These are phyloP conservation scores for Amphibalanus amphitrite DNA, from an alignment of 1,140 invertebrate genomes.

Conservation along the genomic window DNA sequence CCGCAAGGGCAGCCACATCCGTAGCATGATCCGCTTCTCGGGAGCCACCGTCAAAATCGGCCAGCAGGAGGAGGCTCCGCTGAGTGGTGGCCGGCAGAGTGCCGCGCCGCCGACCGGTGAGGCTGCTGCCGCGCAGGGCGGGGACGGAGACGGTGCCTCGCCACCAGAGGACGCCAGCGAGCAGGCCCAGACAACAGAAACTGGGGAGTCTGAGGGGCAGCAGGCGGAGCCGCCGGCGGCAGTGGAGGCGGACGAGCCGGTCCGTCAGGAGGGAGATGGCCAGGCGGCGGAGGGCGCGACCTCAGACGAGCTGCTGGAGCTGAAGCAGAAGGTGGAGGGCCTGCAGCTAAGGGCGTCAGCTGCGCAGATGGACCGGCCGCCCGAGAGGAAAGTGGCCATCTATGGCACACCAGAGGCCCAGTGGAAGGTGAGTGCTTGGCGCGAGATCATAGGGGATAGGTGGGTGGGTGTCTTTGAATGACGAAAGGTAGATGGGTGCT, in stretches of 20 bases:
- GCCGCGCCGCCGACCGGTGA: slow-evolving; percentile 38
- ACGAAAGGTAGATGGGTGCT: no score
- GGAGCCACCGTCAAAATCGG: slow-evolving; percentile 87
- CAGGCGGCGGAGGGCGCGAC: no score
- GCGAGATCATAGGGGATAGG: no score
- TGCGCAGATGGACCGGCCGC: not conserved
- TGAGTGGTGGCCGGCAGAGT: slow-evolving; percentile 44
- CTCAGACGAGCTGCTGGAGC: not conserved
- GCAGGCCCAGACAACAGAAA: not conserved
- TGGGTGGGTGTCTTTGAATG: no score
- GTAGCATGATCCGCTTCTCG: slow-evolving; percentile 90
- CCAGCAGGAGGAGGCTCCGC: slow-evolving; percentile 58
- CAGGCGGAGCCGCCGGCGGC: not conserved
- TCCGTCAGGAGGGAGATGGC: no score
- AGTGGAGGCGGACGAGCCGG: not conserved
- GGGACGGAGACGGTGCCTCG: not conserved
- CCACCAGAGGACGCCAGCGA: not conserved
- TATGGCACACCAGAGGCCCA: slow-evolving; percentile 76
- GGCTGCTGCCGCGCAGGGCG: slow-evolving; percentile 41
- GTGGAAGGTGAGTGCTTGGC: slow-evolving; percentile 56
- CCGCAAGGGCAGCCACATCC: slow-evolving; percentile 87
- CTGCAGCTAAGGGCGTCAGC: not conserved
- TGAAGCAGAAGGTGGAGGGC: not conserved
- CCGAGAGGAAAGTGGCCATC: slow-evolving; percentile 79
- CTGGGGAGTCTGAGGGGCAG: not conserved